Evolutionary conservation across 2,888 invertebrate species (phyloP), one percentile per base, ranked within the genome.

Genomic region (Caenorhabditis uteleia): DNA sequence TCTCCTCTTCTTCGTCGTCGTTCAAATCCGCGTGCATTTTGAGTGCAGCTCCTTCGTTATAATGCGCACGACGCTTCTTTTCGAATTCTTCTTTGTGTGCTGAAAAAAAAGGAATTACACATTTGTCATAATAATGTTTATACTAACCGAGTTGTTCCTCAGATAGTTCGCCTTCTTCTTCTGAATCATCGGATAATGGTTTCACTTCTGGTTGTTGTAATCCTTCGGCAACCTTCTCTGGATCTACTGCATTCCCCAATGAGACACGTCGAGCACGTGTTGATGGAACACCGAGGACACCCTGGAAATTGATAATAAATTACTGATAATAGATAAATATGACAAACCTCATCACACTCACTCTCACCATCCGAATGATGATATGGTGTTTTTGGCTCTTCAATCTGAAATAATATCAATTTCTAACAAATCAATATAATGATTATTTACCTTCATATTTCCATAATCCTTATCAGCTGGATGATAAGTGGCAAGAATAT

Each of bases 401-500:
- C 81, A 90, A 81, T 82, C 80, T 80, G 36, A 53, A 69, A 58
- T 25, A 1, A 38, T n/a, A n/a, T 2, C 3, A 31, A 23, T 7
- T 45, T 34, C 18, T n/a, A 51, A 20, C 29, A 42, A 20, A n/a
- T 39, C 39, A 39, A 20, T n/a, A 21, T 3, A 5, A 5, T 21
- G 23, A 39, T 21, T n/a, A 20, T 20, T 39, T 39, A 87, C 86
- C 81, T 97, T 98, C 95, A 97, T 97, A 83, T 94, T 94, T 8
- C 98, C 98, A 85, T 99, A 98, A 86, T 97, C 97, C 86, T 98
- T 99, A 84, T 93, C 93, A 21, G 91, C 88, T 38, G 98, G 98
- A 87, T 98, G 98, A 82, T 94, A 89, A 1, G 98, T 98, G 74
- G 94, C 95, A 78, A 97, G 88, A 74, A 98, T 97, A 86, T 98